Percentiles rank a stretch among this genome's conserved stretches.
Conservation (phyloP, 2,113 vertebrate species). For the Ceyx melanurus region DNA sequence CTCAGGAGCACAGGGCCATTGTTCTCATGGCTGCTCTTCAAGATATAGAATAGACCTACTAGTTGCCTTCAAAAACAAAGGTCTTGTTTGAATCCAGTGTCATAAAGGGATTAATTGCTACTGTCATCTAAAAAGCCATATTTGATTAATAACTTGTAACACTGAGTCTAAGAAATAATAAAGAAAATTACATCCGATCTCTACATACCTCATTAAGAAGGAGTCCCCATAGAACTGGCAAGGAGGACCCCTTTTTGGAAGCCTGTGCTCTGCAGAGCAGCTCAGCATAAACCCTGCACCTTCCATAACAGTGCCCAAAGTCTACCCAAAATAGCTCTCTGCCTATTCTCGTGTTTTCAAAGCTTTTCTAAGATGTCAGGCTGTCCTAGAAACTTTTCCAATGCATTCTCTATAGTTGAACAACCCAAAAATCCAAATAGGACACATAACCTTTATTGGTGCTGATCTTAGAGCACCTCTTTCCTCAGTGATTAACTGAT, state of each 20-base stretch:
- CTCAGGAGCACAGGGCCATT: background rate
- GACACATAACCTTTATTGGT: fast-evolving
- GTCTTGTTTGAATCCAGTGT: background rate
- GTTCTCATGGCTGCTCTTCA: background rate
- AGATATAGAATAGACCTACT: background rate
- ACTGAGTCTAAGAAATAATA: background rate
- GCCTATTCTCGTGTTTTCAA: background rate
- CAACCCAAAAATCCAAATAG: background rate
- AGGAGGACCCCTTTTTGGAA: background rate
- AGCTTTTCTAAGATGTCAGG: background rate
- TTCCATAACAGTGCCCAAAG: background rate
- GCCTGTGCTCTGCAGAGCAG: fast-evolving
- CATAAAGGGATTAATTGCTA: background rate
- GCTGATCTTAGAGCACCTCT: background rate
- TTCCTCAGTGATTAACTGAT: background rate
- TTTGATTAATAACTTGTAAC: background rate
- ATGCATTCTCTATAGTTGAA: background rate
- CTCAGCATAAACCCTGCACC: background rate
- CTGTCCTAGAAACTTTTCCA: background rate
- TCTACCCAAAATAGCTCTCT: background rate
- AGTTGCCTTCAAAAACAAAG: background rate
- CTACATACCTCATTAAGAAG: background rate
- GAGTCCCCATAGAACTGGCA: background rate
- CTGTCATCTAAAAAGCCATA: background rate
- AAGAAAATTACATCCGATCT: background rate